phyloP scores from a whole-genome alignment of 2,888 invertebrate species.

The Tetramorium bicarinatum region DNA sequence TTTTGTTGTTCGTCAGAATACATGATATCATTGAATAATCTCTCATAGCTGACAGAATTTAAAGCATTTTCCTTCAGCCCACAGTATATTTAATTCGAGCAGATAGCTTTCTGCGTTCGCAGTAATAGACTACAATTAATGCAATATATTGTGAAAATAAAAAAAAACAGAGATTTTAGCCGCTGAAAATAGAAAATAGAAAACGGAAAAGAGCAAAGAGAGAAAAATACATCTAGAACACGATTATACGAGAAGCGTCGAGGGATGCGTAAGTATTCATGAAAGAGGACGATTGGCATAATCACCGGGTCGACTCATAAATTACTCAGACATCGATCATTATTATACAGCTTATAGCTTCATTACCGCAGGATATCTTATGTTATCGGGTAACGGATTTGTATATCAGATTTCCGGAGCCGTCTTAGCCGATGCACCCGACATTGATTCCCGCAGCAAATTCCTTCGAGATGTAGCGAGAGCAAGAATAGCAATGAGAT shows the following conservation, averaged over 20 bases:
- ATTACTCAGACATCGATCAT: conserved; percentile 43
- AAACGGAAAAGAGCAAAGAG: background rate
- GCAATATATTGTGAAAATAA: background rate
- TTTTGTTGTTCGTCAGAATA: conserved; percentile 14
- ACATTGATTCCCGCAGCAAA: conserved; percentile 36
- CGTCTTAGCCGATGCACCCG: conserved; percentile 34
- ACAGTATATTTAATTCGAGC: background rate
- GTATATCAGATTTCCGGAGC: conserved; percentile 47
- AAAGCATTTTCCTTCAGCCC: conserved; percentile 16
- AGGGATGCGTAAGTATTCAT: background rate
- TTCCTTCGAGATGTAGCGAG: background rate
- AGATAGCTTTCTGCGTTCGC: background rate
- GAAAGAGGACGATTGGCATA: conserved; percentile 28
- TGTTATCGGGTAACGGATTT: conserved; percentile 49
- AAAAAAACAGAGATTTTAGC: background rate
- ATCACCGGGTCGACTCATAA: conserved; percentile 31
- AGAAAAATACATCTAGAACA: background rate
- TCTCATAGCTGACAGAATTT: background rate
- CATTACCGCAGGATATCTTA: conserved; percentile 44
- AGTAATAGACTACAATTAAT: background rate
- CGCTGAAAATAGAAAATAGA: background rate
- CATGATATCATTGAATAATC: conserved; percentile 26
- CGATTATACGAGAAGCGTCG: background rate
- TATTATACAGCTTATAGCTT: conserved; percentile 43
- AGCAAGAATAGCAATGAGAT: conserved; percentile 10